Evolutionary conservation across 1,140 invertebrate species (phyloP), one percentile per base, ranked within the genome.

Genomic region (Eueides isabella): DNA sequence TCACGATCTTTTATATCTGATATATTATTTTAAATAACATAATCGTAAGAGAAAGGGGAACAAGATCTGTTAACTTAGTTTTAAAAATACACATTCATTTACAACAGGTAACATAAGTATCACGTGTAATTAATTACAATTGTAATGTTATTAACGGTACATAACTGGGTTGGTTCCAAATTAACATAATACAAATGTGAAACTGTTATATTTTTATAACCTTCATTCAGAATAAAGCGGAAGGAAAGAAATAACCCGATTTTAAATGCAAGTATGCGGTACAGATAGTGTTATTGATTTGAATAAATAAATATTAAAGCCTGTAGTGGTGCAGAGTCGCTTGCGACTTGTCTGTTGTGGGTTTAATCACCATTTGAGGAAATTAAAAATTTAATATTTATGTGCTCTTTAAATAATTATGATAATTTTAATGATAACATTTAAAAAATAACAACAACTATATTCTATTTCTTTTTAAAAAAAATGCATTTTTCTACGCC

Each of bases 1-100:
- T 3, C 14, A 0, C 35, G n/a, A 19, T 44, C 1, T 19, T 44
- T n/a, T 44, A 1, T 44, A 44, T 7, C 5, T n/a, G 7, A 44
- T 7, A n/a, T n/a, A 6, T 41, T 19, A 9, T 44, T 44, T 6
- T 9, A 44, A 44, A 44, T 44, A 44, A 44, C 16, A 44, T 1
- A 44, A 44, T n/a, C n/a, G 41, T 44, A 48, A 48, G 41, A 48
- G 41, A 48, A 48, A 48, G n/a, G 41, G n/a, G n/a, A 48, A 48
- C n/a, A 48, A 19, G 6, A 48, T 48, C 41, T 48, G 41, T 48
- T 48, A 48, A 48, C 41, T 48, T 48, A 19, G n/a, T 48, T 48
- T 48, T 38, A 38, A 38, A 38, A 38, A 38, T 38, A 38, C 14
- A 38, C 35, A 38, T 14, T 7, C n/a, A 44, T 44, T 19, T 44